Base-by-base conservation (phyloP, 1,140 invertebrate genomes). In the Linepithema humile region DNA sequence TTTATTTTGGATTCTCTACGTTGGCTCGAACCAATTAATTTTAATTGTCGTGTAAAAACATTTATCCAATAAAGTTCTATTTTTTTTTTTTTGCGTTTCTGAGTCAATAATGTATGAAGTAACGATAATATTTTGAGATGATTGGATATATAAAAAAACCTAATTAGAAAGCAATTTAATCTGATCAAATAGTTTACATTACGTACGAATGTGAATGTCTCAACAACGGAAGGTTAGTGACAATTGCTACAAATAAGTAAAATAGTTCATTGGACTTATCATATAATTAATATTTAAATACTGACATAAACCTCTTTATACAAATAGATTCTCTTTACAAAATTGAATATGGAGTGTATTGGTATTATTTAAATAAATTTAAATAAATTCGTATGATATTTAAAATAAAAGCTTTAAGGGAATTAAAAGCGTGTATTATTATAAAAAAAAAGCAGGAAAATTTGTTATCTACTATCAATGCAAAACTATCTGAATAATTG, bases 401-500 rank as follows among this genome's bases (percentile, higher is more conserved):
- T n/a, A n/a, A n/a, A n/a, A n/a, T n/a, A n/a, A n/a, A n/a, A n/a
- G n/a, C n/a, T n/a, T n/a, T n/a, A n/a, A n/a, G n/a, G 26, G 60
- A 29, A 40, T 32, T 40, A 59, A 73, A 59, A n/a, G 20, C 35
- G 17, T 29, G 10, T 40, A 6, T 55, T 55, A 53, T 60, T 38
- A 15, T 43, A 20, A 38, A 38, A 65, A 35, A 4, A 50, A 5
- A 40, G 20, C 32, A 65, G 43, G 40, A 4, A 12, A 15, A 65
- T 29, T 77, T 50, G 23, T 2, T 17, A 38, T 17, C 48, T 64
- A 35, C n/a, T 77, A 64, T 65, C 43, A 50, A 50, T 65, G 17
- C 23, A 32, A 65, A 65, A 75, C 64, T 35, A 23, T 20, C 15
- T 40, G 17, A 60, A 15, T 65, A 65, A 77, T 50, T 48, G 50